Base-by-base conservation (phyloP, 2,113 vertebrate genomes). In the Stigmatopora nigra region DNA sequence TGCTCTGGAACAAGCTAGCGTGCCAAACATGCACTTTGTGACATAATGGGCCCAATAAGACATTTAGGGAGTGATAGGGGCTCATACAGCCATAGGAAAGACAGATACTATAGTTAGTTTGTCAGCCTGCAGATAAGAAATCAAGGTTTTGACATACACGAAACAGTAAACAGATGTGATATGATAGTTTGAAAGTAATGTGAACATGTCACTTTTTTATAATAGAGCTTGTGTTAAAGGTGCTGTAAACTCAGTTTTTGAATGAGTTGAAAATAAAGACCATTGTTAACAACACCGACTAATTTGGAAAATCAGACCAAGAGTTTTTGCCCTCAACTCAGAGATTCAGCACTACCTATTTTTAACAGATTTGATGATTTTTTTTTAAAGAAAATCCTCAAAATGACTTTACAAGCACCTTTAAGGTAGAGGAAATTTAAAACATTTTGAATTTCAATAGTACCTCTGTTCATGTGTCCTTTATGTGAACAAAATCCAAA, bases 181-280 rank as follows among this genome's bases (percentile, higher is more conserved):
- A 75, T 41, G 15, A 45, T 38, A 25, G 58, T 4, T 19, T 38
- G n/a, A 70, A 76, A 55, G 56, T 4, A 38, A 4, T 35, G 53
- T 61, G 10, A 12, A 45, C 8, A 7, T 11, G 49, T 67, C 64
- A 59, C 25, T 61, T 49, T 70, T 70, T 65, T 79, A 49, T 59
- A 31, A 31, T 31, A 31, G 25, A 31, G 25, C 25, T 31, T 31
- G 25, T 31, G 25, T 31, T 31, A 31, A 31, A 31, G 25, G 25
- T 31, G 25, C 25, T 31, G 25, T 31, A 31, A 31, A 2, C 3
- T 31, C 25, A 31, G 25, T 31, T 31, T 31, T 31, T 31, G 25
- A 31, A 31, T 31, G 1, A 31, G 25, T 31, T 31, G 25, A 31
- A 31, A 31, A 31, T 31, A 31, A 31, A 31, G 25, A 31, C 25